phyloP scores from a whole-genome alignment of 2,888 invertebrate species.

The Pristionchus arcanus region DNA sequence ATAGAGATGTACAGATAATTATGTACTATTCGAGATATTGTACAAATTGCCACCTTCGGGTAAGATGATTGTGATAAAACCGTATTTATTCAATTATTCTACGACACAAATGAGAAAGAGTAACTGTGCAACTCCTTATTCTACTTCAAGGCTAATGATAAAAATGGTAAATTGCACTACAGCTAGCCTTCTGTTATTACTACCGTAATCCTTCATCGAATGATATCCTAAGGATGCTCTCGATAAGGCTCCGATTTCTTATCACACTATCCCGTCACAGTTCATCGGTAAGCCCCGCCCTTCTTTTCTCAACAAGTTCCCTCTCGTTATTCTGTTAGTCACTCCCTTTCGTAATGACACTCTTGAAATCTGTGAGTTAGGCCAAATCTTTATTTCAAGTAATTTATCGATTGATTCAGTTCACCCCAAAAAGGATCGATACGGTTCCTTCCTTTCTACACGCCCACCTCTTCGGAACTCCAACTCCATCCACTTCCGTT shows the following conservation, averaged over 20 bases:
- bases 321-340: slow-evolving; percentile 32
- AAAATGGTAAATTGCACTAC: not conserved
- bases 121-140: not conserved
- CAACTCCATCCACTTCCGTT: slow-evolving; percentile 27
- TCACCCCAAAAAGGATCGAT: slow-evolving; percentile 58
- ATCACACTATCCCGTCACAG: slow-evolving; percentile 17
- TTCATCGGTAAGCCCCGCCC: slow-evolving; percentile 32
- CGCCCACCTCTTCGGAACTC: slow-evolving; percentile 58
- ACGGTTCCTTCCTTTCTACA: slow-evolving; percentile 59
- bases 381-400: not conserved
- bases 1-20: slow-evolving; percentile 54
- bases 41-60: slow-evolving; percentile 27
- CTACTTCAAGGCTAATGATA: not conserved
- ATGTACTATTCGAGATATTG: slow-evolving; percentile 32
- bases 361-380: slow-evolving; percentile 12
- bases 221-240: slow-evolving; percentile 24
- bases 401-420: slow-evolving; percentile 21
- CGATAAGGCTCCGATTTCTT: slow-evolving; percentile 15
- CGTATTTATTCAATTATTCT: not conserved
- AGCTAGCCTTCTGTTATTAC: not conserved
- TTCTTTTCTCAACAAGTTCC: not conserved
- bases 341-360: not conserved
- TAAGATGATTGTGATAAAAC: slow-evolving; percentile 23
- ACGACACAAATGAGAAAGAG: not conserved
- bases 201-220: not conserved